These are phyloP conservation scores for Panopea generosa DNA, from an alignment of 2,888 invertebrate species.

Conservation along the genomic window DNA sequence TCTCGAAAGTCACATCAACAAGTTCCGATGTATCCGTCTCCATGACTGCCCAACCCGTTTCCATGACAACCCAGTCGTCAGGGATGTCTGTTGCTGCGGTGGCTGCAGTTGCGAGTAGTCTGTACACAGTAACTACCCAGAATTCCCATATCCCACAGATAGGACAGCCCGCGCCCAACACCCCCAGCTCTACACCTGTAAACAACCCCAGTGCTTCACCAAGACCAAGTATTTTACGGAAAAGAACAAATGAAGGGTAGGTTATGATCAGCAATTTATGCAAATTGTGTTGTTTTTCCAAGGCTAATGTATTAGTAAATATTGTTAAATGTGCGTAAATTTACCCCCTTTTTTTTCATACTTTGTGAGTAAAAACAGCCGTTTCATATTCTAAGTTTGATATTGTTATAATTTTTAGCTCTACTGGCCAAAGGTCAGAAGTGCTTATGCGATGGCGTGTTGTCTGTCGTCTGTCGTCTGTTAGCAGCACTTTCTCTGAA, in stretches of 20 bases:
- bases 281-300: too few species aligned
- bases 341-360: too few species aligned
- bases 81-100: slow-evolving; percentile 49
- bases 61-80: slow-evolving; percentile 2
- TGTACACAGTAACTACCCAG: slow-evolving; percentile 62
- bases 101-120: slow-evolving; percentile 67
- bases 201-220: slow-evolving; percentile 88
- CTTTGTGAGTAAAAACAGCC: too few species aligned
- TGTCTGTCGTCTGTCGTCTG: too few species aligned
- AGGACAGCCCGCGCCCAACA: slow-evolving; percentile 53
- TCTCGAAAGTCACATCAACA: slow-evolving; percentile 17
- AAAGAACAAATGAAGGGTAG: slow-evolving; percentile 93
- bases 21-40: slow-evolving; percentile 6
- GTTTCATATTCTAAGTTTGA: too few species aligned
- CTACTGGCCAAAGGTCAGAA: too few species aligned
- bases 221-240: slow-evolving; percentile 93
- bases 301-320: too few species aligned
- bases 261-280: too few species aligned
- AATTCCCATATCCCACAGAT: slow-evolving; percentile 60
- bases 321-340: too few species aligned
- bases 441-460: too few species aligned
- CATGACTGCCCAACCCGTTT: neutral
- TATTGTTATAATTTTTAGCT: too few species aligned
- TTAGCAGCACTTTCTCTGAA: too few species aligned
- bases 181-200: slow-evolving; percentile 59